These are phyloP conservation scores for Osmoderma eremita DNA, from an alignment of 2,888 invertebrate species.

Conservation along the genomic window DNA sequence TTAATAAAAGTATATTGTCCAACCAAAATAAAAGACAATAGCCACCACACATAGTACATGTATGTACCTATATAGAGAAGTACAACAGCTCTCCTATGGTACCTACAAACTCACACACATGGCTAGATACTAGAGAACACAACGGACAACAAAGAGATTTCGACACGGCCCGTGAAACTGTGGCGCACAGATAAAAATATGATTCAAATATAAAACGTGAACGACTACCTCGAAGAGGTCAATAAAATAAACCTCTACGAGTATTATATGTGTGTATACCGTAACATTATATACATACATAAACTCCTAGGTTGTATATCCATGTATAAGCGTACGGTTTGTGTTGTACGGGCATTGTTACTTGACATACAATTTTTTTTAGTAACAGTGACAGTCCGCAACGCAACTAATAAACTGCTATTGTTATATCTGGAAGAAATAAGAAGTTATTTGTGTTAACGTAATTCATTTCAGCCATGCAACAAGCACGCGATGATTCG, in stretches of 20 bases:
- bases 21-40: constrained; percentile 31
- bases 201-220: constrained; percentile 33
- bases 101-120: constrained; percentile 4
- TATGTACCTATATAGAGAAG: no score
- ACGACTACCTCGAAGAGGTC: constrained; percentile 14
- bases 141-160: constrained; percentile 20
- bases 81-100: neutral
- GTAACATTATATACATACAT: constrained; percentile 4
- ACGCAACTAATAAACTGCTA: constrained; percentile 28
- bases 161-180: constrained; percentile 18
- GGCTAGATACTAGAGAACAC: neutral
- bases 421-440: constrained; percentile 18
- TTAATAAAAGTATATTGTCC: constrained; percentile 34
- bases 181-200: constrained; percentile 20
- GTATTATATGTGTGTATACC: constrained; percentile 17
- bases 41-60: no score
- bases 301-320: neutral
- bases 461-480: constrained; percentile 1
- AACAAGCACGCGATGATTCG: no score
- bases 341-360: constrained; percentile 26
- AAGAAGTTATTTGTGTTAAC: constrained; percentile 11
- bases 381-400: constrained; percentile 12
- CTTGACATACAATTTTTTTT: constrained; percentile 32
- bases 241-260: constrained; percentile 28
- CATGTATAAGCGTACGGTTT: neutral